phyloP scores from a whole-genome alignment of 2,888 invertebrate species.

The Acleris holmiana region DNA sequence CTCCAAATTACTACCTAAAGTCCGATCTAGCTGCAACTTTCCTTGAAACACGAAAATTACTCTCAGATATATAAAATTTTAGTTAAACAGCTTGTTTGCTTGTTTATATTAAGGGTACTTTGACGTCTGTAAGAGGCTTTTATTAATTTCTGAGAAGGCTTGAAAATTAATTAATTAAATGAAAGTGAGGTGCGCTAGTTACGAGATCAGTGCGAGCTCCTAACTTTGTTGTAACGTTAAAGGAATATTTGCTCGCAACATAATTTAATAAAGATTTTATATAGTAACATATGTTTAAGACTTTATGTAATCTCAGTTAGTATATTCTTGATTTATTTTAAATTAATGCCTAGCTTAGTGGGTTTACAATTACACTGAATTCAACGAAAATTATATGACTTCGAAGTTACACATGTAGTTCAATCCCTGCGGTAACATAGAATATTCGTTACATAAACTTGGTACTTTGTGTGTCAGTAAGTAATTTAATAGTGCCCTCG shows the following conservation, averaged over 20 bases:
- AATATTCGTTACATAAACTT: no score
- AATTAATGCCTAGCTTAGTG: no score
- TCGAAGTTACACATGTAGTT: no score
- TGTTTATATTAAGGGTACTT: slow-evolving; percentile 16
- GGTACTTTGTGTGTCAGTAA: no score
- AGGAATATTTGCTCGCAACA: not conserved
- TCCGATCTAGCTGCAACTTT: not conserved
- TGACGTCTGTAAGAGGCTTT: slow-evolving; percentile 41
- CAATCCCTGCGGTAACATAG: no score
- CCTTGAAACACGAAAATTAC: not conserved
- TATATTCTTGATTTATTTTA: no score
- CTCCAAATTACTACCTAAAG: not conserved
- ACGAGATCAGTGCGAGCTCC: slow-evolving; percentile 29
- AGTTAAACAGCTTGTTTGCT: slow-evolving; percentile 9
- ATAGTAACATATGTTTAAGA: no score
- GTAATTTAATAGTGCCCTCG: no score
- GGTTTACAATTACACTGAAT: no score
- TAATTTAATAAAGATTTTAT: no score
- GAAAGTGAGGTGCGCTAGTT: slow-evolving; percentile 59
- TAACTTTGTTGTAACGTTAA: not conserved
- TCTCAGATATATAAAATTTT: not conserved
- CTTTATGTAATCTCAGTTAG: no score
- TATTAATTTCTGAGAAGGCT: slow-evolving; percentile 49
- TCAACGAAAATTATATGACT: no score
- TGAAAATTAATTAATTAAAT: slow-evolving; percentile 56